These are phyloP conservation scores for Plutomurus gul DNA, from an alignment of 1,140 invertebrate genomes.

Conservation along the genomic window DNA sequence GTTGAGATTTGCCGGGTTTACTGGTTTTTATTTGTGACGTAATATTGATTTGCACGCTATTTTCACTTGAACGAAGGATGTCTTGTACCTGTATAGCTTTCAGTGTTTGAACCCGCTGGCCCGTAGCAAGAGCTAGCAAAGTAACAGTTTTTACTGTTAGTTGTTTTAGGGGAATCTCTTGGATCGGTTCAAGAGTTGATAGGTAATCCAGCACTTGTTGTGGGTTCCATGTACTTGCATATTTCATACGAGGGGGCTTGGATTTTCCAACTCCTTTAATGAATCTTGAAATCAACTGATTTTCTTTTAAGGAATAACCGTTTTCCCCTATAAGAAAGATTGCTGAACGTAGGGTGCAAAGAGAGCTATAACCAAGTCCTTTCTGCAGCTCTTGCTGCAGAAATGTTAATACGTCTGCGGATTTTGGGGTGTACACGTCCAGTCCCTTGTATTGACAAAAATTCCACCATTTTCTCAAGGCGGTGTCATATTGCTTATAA, in stretches of 20 bases:
- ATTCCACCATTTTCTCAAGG: background rate
- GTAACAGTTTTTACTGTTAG: background rate
- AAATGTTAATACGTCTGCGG: background rate
- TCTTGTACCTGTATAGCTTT: background rate
- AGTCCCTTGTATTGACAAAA: background rate
- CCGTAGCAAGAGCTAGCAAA: background rate
- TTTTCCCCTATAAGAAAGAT: background rate
- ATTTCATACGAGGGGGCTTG: background rate
- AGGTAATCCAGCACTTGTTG: background rate
- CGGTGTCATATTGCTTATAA: background rate
- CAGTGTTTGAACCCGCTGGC: slow-evolving; percentile 1
- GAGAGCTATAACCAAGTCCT: background rate
- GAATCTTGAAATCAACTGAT: background rate
- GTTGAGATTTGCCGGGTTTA: background rate
- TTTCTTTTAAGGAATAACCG: no score
- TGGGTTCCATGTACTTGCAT: background rate
- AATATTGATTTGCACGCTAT: background rate
- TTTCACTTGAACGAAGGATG: background rate
- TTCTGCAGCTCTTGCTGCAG: background rate
- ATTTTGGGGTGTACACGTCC: background rate
- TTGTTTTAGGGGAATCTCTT: background rate
- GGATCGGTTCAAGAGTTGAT: background rate
- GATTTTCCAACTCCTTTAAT: background rate
- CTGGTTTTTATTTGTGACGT: background rate
- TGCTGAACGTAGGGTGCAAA: background rate